Evolutionary conservation across 2,888 invertebrate species (phyloP).

Genomic region (Dioctria rufipes): DNA sequence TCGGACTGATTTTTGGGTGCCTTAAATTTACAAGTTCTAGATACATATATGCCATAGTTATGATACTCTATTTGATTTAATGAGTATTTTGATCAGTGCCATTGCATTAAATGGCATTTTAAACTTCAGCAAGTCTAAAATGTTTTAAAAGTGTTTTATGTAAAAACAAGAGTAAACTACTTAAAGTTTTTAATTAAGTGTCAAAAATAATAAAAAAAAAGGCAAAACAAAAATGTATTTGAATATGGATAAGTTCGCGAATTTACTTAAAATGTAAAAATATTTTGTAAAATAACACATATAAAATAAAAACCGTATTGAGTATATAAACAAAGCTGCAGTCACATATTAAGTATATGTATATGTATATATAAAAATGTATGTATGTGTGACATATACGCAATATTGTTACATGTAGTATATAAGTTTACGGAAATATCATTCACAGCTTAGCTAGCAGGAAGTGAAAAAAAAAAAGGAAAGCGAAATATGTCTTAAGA

Average conservation of each 20-base stretch:
- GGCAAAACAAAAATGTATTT: too few species aligned
- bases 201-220: not conserved
- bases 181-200: conserved; percentile 14
- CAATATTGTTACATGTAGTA: conserved; percentile 17
- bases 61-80: too few species aligned
- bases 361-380: conserved; percentile 13
- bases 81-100: too few species aligned
- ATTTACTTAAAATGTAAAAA: not conserved
- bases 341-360: not conserved
- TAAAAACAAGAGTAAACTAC: not conserved
- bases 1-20: too few species aligned
- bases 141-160: not conserved
- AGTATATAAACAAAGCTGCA: not conserved
- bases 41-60: too few species aligned
- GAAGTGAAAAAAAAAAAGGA: conserved; percentile 11
- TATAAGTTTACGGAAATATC: not conserved
- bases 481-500: conserved; percentile 23
- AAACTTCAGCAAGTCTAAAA: too few species aligned
- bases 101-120: too few species aligned
- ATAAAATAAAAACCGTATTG: conserved; percentile 2
- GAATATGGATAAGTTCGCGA: too few species aligned
- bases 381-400: conserved; percentile 24
- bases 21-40: too few species aligned
- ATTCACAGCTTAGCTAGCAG: conserved; percentile 31
- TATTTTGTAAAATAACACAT: not conserved